Evolutionary conservation across 92 coral and sea anemone species (phyloP), one percentile per base, ranked within the genome.

Genomic region (Porites divaricata): DNA sequence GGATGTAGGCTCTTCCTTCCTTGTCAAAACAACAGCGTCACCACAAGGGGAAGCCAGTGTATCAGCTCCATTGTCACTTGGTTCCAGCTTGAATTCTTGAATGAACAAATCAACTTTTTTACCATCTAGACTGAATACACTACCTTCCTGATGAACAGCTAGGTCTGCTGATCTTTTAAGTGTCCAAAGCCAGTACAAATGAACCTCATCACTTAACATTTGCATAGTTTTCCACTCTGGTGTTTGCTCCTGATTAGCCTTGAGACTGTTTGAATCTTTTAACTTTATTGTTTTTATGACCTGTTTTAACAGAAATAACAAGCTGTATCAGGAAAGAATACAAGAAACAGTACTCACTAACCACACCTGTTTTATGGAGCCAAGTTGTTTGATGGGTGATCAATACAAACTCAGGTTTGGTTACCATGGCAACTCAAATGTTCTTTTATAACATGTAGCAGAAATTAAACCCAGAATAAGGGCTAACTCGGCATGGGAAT

Each of bases 161-260:
- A 61, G 50, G 26, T 66, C 74, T 45, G 45, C 45, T 35, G 88
- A 35, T 23, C 54, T 51, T 67, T 64, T 84, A 11, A 41, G 17
- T 50, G 67, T 68, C 81, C 80, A 90, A 24, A 94, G 61, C 98
- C 98, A 94, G 62, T 81, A 94, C 71, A 94, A 59, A 67, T 89
- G 89, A n/a, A 92, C 86, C 13, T 91, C 89, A 75, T 94, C 95
- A 81, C 92, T 94, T 20, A 93, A 73, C 6, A 94, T 66, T 58
- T 89, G 91, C 19, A 92, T 65, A 17, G 98, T 94, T 72, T 88
- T 91, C 82, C 53, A 49, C 20, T 49, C 67, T 14, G 56, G 62
- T 63, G 79, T 24, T 62, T 72, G 86, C 4, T 8, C 62, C 16
- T 19, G 24, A 61, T 72, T 72, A 8, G 2, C 78, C 51, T 62